phyloP scores from a whole-genome alignment of 2,888 invertebrate species.

The Galerucella calmariensis region DNA sequence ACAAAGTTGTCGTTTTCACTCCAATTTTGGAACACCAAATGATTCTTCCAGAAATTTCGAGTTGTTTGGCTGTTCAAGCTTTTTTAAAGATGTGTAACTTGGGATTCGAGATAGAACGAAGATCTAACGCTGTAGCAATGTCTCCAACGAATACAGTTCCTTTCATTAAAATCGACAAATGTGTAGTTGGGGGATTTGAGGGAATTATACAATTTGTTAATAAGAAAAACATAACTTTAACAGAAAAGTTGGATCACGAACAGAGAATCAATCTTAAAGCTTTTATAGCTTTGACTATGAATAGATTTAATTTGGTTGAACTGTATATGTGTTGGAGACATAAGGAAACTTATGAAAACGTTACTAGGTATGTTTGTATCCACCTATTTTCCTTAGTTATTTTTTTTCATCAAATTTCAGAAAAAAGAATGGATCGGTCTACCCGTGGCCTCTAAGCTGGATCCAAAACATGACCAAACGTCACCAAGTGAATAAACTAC shows the following conservation, averaged over 20 bases:
- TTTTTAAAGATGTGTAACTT: slow-evolving; percentile 91
- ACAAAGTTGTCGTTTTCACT: neutral
- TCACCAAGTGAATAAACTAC: slow-evolving; percentile 72
- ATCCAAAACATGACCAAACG: slow-evolving; percentile 77
- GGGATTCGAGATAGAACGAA: slow-evolving; percentile 80
- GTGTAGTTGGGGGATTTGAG: slow-evolving; percentile 88
- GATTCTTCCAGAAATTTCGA: slow-evolving; percentile 89
- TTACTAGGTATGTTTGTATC: slow-evolving; percentile 70
- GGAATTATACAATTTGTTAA: slow-evolving; percentile 88
- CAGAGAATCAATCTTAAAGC: slow-evolving; percentile 91
- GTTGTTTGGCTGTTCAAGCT: slow-evolving; percentile 89
- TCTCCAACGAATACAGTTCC: slow-evolving; percentile 93
- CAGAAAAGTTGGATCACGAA: slow-evolving; percentile 74
- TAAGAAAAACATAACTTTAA: slow-evolving; percentile 82
- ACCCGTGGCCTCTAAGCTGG: slow-evolving; percentile 90
- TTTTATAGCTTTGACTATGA: slow-evolving; percentile 88
- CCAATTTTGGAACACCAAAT: slow-evolving; percentile 64
- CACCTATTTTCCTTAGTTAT: neutral
- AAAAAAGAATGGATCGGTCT: slow-evolving; percentile 83
- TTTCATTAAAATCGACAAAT: slow-evolving; percentile 88
- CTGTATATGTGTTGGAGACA: slow-evolving; percentile 88
- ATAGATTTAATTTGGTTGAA: slow-evolving; percentile 89
- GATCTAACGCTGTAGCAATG: slow-evolving; percentile 94
- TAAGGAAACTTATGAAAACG: slow-evolving; percentile 77
- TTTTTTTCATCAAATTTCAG: slow-evolving; percentile 5